Evolutionary conservation across 2,113 vertebrate genomes (phyloP).

Genomic region (Paradisaea rubra): DNA sequence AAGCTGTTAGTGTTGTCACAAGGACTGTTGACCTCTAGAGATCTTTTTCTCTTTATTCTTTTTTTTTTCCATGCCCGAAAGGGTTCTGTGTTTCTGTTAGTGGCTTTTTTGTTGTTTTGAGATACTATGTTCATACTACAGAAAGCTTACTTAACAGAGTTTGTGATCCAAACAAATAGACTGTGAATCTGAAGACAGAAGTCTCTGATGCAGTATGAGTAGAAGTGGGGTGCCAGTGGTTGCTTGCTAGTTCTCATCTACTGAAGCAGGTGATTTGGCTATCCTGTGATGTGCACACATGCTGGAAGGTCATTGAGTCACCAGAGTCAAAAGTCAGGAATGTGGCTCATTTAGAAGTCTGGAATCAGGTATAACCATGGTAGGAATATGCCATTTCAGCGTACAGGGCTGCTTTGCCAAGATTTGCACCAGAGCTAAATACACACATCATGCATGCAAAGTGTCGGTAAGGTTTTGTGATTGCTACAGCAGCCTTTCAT

Average conservation of each 20-base stretch:
- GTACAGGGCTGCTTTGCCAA: neutral
- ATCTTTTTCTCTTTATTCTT: neutral
- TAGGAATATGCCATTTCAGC: neutral
- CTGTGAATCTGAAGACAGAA: neutral
- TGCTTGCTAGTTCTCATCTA: neutral
- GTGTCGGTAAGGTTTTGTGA: neutral
- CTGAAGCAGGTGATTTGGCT: neutral
- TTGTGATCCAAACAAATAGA: neutral
- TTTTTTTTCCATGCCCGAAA: accelerated
- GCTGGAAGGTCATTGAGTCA: neutral
- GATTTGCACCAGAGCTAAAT: neutral
- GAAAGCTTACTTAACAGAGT: neutral
- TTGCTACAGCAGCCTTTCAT: neutral
- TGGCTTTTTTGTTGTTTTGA: neutral
- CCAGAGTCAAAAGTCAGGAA: neutral
- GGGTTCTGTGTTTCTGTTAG: neutral
- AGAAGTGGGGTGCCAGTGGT: neutral
- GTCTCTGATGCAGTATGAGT: neutral
- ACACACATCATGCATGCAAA: neutral
- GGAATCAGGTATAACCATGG: neutral
- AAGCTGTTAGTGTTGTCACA: neutral
- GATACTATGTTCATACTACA: neutral
- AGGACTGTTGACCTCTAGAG: neutral
- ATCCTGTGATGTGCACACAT: accelerated
- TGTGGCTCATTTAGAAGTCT: neutral